Base-by-base conservation (phyloP, 2,888 invertebrate genomes). In the Nezara viridula region DNA sequence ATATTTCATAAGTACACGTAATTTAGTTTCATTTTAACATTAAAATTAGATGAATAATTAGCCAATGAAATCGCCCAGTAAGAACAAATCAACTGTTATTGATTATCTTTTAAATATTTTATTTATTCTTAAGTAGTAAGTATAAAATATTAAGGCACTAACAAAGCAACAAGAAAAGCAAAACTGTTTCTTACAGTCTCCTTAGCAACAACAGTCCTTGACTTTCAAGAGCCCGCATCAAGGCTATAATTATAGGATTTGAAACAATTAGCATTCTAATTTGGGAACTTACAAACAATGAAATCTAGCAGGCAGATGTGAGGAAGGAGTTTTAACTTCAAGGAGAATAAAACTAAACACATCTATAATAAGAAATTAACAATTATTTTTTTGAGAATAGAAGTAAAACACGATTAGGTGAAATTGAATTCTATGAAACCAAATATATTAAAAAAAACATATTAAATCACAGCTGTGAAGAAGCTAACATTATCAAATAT, bases 161-260 rank as follows among this genome's bases (percentile, higher is more conserved):
- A 44, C 44, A 10, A 44, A 44, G 5, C 5, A 44, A 44, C 7
- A 55, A n/a, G n/a, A n/a, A 55, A n/a, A n/a, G n/a, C n/a, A 55
- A n/a, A 55, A 55, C 10, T 21, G 6, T 24, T 21, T 2, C n/a
- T 60, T 27, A n/a, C 32, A 66, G 2, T 5, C 7, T 32, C 32
- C 66, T 0, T 66, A 14, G 66, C 66, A 66, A 66, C 66, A 32
- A 66, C 10, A 32, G 16, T 66, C 66, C 66, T 66, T 66, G 66
- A 66, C 66, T 66, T 66, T 32, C 14, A 66, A 32, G 66, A 66
- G 27, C 66, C 10, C 16, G 6, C 66, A 32, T 32, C 27, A 66
- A 66, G 66, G 66, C 14, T 66, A 66, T 66, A 66, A 66, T 66
- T 66, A 66, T 32, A 66, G 66, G 66, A 66, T 66, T 66, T 66